These are phyloP conservation scores for Limonius californicus DNA, from an alignment of 1,140 invertebrate species.

Conservation along the genomic window DNA sequence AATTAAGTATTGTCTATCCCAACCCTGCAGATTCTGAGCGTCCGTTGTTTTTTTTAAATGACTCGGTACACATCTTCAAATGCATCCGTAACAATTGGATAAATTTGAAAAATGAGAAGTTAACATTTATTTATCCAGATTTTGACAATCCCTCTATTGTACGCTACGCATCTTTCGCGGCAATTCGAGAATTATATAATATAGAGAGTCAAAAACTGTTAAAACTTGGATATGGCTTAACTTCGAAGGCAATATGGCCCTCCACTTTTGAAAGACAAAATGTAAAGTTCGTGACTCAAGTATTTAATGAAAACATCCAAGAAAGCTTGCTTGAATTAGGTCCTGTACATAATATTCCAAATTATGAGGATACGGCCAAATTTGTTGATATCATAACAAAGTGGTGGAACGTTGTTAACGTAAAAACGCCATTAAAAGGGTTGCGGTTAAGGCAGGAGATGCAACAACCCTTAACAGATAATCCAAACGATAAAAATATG, in stretches of 20 bases:
- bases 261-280: slow-evolving; percentile 20
- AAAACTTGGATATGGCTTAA: slow-evolving; percentile 19
- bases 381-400: slow-evolving; percentile 10
- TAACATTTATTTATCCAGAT: slow-evolving; percentile 12
- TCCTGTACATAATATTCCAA: not conserved
- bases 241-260: slow-evolving; percentile 20
- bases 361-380: slow-evolving; percentile 16
- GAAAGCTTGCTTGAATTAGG: slow-evolving; percentile 11
- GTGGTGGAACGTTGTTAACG: slow-evolving; percentile 21
- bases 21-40: not conserved
- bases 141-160: slow-evolving; percentile 4
- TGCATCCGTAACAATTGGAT: slow-evolving; percentile 13
- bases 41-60: slow-evolving; percentile 17
- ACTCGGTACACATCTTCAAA: slow-evolving; percentile 17
- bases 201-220: slow-evolving; percentile 13
- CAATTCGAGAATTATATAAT: slow-evolving; percentile 8
- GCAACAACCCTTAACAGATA: slow-evolving; percentile 1
- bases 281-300: slow-evolving; percentile 15
- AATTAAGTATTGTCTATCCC: slow-evolving; percentile 18
- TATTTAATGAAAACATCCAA: slow-evolving; percentile 7
- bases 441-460: not conserved
- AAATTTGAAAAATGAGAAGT: slow-evolving; percentile 8
- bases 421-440: slow-evolving; percentile 8
- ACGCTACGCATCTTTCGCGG: slow-evolving; percentile 12
- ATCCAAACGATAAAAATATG: not conserved